Conservation (phyloP, 2,797 vertebrate genomes). For the Ibycter americanus region DNA sequence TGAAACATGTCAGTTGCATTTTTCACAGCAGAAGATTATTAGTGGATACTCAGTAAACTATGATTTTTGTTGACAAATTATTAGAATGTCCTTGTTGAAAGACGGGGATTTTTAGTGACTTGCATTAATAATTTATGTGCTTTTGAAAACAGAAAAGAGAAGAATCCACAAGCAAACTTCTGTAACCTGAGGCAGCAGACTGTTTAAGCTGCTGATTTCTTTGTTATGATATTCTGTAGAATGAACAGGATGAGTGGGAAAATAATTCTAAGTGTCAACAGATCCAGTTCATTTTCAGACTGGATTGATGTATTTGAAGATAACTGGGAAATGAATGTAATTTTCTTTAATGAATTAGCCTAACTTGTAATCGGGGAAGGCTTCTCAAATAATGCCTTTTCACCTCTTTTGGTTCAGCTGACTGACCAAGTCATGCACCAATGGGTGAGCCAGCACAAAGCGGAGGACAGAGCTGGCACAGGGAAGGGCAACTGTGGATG, state of each 20-base stretch:
- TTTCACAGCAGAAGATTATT: not conserved
- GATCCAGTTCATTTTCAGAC: not conserved
- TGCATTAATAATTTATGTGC: not conserved
- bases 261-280: not conserved
- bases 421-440: not conserved
- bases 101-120: not conserved
- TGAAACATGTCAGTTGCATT: not conserved
- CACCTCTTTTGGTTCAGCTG: not conserved
- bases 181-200: not conserved
- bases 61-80: not conserved
- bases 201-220: not conserved
- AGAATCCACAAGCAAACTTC: not conserved
- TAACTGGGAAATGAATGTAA: not conserved
- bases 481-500: not conserved
- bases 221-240: not conserved
- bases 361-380: not conserved
- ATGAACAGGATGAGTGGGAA: not conserved
- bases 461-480: not conserved
- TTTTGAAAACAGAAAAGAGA: not conserved
- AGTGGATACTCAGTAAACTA: not conserved
- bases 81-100: constrained; percentile 9
- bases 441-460: not conserved
- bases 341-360: constrained; percentile 16
- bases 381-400: not conserved
- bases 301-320: not conserved